Base-by-base conservation (phyloP, 2,888 invertebrate genomes). In the Rosalia funebris region DNA sequence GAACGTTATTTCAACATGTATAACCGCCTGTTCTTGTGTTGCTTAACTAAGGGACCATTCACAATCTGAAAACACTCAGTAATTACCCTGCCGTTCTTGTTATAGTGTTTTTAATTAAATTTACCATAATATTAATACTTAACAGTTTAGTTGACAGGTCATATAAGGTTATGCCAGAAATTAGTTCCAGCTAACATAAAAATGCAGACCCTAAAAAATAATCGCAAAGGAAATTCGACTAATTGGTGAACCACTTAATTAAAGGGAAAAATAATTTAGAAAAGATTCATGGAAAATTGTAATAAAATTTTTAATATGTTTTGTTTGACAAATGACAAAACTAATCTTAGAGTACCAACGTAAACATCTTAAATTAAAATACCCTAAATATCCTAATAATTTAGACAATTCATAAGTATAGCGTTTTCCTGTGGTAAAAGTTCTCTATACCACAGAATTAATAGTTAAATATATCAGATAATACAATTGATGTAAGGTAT, bases 141-240 rank as follows among this genome's bases (percentile, higher is more conserved):
- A 72, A 70, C 69, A 70, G 72, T 74, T 76, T 67, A 70, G 68
- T 72, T 77, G 76, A 76, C 76, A 77, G 79, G 75, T 78, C 78
- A 77, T 76, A 73, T 76, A 76, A 78, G 78, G 78, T 78, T 79
- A 79, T 75, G 75, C 69, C 72, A 72, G 61, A 57, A 62, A 69
- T 62, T 65, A 62, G 56, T 52, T 59, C 63, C 60, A 47, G 36
- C 50, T 41, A 41, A 59, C n/a, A n/a, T 60, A 64, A 34, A 25
- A 60, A 55, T 58, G 53, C 36, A 48, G 20, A 36, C 37, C 42
- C 17, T 32, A 32, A 53, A 53, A 32, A 32, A 37, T 32, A 20
- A 7, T 31, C 44, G 34, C 48, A 60, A 62, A 11, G 16, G 37
- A 57, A 57, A 62, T 56, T 58, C 42, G 25, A 44, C 42, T 25